These are phyloP conservation scores for Matsumurasca onukii DNA, from an alignment of 1,140 invertebrate genomes.

Conservation along the genomic window DNA sequence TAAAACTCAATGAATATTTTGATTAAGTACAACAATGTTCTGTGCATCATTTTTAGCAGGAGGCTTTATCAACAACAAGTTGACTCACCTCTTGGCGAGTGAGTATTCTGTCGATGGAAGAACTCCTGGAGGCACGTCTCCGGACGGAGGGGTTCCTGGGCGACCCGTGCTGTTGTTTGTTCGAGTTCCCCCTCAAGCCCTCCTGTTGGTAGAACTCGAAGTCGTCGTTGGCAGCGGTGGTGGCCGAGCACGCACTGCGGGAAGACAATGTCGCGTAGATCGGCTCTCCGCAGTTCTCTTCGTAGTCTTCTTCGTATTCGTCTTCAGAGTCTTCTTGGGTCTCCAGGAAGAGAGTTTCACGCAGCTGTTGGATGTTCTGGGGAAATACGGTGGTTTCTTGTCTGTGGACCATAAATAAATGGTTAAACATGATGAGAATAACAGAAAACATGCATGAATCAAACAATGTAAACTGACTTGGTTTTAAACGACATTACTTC, in stretches of 20 bases:
- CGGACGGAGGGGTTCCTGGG: background rate
- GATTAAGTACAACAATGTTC: too few species aligned
- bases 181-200: conserved; percentile 38
- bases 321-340: conserved; percentile 48
- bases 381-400: conserved; percentile 7
- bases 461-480: too few species aligned
- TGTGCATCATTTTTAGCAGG: too few species aligned
- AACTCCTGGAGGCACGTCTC: conserved; percentile 15
- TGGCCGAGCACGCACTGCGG: conserved; percentile 58
- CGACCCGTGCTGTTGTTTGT: background rate
- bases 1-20: too few species aligned
- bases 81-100: conserved; percentile 26
- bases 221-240: conserved; percentile 65
- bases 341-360: conserved; percentile 36
- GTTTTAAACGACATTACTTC: too few species aligned
- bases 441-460: too few species aligned
- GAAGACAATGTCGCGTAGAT: conserved; percentile 58
- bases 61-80: too few species aligned
- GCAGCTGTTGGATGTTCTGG: conserved; percentile 37
- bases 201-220: conserved; percentile 57
- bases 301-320: conserved; percentile 49
- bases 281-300: conserved; percentile 47
- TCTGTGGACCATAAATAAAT: too few species aligned
- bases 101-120: conserved; percentile 20
- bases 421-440: too few species aligned